Evolutionary conservation across 2,888 invertebrate genomes (phyloP), one percentile per base, ranked within the genome.

Genomic region (Drosophila anomalata): DNA sequence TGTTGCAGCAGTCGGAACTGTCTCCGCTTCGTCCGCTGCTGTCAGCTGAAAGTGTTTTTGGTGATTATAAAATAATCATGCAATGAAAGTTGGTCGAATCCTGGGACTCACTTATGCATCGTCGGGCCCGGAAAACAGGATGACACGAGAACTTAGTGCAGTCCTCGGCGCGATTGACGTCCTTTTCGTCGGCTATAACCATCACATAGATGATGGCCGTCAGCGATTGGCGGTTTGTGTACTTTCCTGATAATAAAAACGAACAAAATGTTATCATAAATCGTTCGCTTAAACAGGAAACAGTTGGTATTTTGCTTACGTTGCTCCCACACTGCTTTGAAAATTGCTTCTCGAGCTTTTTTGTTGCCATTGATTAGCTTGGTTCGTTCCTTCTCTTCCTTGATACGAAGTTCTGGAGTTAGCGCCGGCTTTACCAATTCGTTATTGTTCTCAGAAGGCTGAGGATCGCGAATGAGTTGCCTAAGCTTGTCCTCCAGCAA

Each of bases 131-230:
- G 55, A 90, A 79, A 0, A 91, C 78, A 0, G 91, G 90, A 79
- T 91, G 91, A 20, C 86, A 78, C 1, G 90, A 83, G 75, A 79
- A 89, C 0, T 67, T 44, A 0, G 12, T 78, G 1, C 79, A 76
- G 2, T 76, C 8, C 24, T 36, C 12, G 0, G 84, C 90, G 0
- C 33, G 8, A 41, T 57, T 44, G 4, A 61, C 59, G 39, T 80
- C 70, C 20, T 57, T 60, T 46, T 78, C 75, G 11, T 78, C 69
- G 14, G 85, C 67, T 7, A 61, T 73, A 9, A 91, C 90, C 62
- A 90, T 72, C 3, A 91, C 89, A 60, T 90, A 91, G 22, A 91
- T 79, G 12, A 89, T 88, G 6, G 89, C 80, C 2, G 90, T 77
- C 0, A 91, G 59, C 2, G 90, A 88, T 44, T 88, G 79, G 0